Percentiles rank a stretch among this genome's conserved stretches.
Evolutionary conservation across 92 coral and sea anemone genomes (phyloP).

Genomic region (Galaxea fascicularis): DNA sequence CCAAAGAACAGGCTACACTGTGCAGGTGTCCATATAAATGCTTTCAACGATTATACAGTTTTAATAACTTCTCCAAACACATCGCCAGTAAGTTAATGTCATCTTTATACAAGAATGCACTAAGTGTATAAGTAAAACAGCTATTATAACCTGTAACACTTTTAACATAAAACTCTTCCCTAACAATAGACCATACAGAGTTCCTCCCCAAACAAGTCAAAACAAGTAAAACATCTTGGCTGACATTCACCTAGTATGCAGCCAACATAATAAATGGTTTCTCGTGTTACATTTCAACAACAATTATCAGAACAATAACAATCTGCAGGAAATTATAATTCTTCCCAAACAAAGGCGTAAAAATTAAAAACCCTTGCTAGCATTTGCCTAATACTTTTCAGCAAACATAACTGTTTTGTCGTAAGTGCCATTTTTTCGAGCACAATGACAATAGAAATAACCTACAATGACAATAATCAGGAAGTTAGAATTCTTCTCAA

Average conservation of each 20-base stretch:
- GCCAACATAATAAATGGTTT: constrained; percentile 11
- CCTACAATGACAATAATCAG: no score
- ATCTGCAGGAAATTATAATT: constrained; percentile 14
- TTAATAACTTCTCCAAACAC: constrained; percentile 21
- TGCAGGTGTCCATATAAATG: constrained; percentile 17
- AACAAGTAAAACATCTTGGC: constrained; percentile 11
- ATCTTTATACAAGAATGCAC: constrained; percentile 3
- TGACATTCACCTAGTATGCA: constrained; percentile 14
- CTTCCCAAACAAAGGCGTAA: constrained; percentile 14
- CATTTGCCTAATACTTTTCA: constrained; percentile 13
- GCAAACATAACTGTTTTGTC: constrained; percentile 6
- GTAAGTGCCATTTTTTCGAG: neutral
- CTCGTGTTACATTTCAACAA: constrained; percentile 6
- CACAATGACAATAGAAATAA: no score
- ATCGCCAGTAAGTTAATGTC: constrained; percentile 3
- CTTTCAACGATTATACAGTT: constrained; percentile 10
- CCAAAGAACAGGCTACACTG: constrained; percentile 14
- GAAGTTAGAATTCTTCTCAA: no score
- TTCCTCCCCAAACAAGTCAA: constrained; percentile 18
- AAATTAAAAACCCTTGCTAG: constrained; percentile 18
- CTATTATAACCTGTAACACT: constrained; percentile 5
- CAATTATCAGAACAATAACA: constrained; percentile 11
- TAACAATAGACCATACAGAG: neutral
- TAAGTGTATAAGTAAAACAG: constrained; percentile 12
- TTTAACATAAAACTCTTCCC: neutral